Base-by-base conservation (phyloP, 2,113 vertebrate species). In the Gymnocephalus cernua region DNA sequence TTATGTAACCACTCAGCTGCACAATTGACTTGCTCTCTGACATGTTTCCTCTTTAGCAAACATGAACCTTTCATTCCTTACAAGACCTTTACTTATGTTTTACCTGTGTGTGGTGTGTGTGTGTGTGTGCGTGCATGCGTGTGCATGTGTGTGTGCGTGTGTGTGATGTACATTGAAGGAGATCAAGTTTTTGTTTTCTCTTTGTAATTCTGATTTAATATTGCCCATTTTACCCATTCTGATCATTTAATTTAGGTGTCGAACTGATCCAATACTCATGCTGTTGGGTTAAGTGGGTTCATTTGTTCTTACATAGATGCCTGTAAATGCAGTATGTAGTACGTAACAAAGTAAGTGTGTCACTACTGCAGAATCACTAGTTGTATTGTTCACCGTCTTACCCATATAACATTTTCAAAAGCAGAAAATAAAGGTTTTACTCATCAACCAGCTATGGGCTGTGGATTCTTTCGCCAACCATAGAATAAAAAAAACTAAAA, bases 1-100 rank as follows among this genome's bases (percentile, higher is more conserved):
- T 91, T 91, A 88, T 79, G 83, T 89, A 90, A 91, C 85, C 83
- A 72, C 79, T 91, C 88, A 75, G 77, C 88, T 87, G 78, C 76
- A 81, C 86, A 86, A 89, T 80, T 67, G 83, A 89, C 86, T 90
- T 6, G 53, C 80, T 80, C 15, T 29, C 87, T 81, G 79, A 89
- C 88, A 77, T 65, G 80, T 77, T 81, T 85, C 81, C 81, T 81
- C 50, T 68, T 80, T 84, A 77, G 82, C 85, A 91, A 91, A 90
- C 89, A 89, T 5, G 25, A 69, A 72, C 70, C 70, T 80, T 78
- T 86, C 70, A 77, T 77, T 85, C 79, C 75, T 83, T 38, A 79
- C 78, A 70, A 82, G 84, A 91, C 80, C 84, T 86, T 62, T 13
- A 3, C 73, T 88, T 66, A 66, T 3, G 27, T 25, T 59, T 70